These are phyloP conservation scores for Galemys pyrenaicus DNA, from an alignment of 2,113 vertebrate species.

Conservation along the genomic window DNA sequence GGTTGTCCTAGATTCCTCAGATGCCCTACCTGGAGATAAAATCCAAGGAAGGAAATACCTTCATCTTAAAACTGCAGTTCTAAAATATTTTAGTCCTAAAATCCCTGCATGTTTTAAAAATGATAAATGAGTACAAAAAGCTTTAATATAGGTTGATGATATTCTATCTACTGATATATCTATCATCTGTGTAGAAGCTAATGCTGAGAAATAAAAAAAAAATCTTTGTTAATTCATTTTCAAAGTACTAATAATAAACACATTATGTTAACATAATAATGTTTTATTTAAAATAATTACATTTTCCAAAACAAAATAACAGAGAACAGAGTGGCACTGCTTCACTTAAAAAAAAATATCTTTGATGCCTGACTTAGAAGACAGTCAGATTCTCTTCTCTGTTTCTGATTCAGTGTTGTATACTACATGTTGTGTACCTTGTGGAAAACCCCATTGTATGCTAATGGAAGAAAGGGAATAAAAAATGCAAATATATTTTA, in stretches of 20 bases:
- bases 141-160: neutral
- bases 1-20: neutral
- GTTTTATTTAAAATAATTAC: neutral
- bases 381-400: neutral
- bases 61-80: neutral
- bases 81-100: neutral
- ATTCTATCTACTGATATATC: neutral
- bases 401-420: neutral
- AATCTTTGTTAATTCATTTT: neutral
- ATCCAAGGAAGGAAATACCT: neutral
- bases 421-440: neutral
- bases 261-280: neutral
- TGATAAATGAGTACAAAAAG: neutral
- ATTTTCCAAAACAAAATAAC: conserved; percentile 29
- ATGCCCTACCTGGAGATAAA: neutral
- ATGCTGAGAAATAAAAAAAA: neutral
- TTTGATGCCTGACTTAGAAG: neutral
- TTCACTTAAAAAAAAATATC: neutral
- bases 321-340: neutral
- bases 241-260: neutral
- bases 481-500: neutral
- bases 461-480: neutral
- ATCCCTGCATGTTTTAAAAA: neutral
- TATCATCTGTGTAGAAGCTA: neutral
- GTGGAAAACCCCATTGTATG: neutral